Conservation (phyloP, 2,888 invertebrate species). For the Leptogaster cylindrica region DNA sequence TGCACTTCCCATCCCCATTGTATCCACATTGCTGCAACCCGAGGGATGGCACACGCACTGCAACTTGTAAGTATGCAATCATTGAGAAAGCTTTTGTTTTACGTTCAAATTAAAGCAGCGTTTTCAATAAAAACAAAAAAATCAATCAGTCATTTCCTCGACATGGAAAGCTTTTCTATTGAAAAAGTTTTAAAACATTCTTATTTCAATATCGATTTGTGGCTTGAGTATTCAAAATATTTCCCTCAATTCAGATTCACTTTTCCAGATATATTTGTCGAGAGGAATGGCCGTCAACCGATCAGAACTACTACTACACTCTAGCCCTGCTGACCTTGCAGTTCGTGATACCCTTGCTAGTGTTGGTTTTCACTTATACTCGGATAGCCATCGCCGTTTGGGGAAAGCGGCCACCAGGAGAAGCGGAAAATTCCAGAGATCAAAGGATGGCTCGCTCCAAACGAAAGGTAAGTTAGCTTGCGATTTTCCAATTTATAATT, state of each 20-base stretch:
- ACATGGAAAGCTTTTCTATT: not conserved
- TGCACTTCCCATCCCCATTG: slow-evolving; percentile 80
- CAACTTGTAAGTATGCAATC: slow-evolving; percentile 70
- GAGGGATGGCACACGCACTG: slow-evolving; percentile 69
- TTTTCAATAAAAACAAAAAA: too few relatives aligned
- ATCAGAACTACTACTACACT: slow-evolving; percentile 76
- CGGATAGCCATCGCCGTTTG: slow-evolving; percentile 86
- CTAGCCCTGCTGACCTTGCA: slow-evolving; percentile 80
- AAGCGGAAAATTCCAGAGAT: slow-evolving; percentile 83
- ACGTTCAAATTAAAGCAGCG: too few relatives aligned
- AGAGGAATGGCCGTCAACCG: slow-evolving; percentile 72
- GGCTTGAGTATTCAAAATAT: not conserved
- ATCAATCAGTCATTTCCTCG: too few relatives aligned
- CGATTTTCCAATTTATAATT: too few relatives aligned
- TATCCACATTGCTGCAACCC: slow-evolving; percentile 73
- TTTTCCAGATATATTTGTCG: slow-evolving; percentile 71
- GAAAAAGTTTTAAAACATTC: not conserved
- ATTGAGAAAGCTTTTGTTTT: too few relatives aligned
- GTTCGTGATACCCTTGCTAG: slow-evolving; percentile 80
- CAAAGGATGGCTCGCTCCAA: slow-evolving; percentile 84
- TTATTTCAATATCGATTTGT: not conserved
- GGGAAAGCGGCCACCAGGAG: slow-evolving; percentile 86
- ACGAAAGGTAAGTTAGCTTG: slow-evolving; percentile 77
- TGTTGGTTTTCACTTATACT: slow-evolving; percentile 83
- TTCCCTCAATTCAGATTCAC: not conserved